A percentile compares a stretch with the other conserved stretches of the same genome.
Evolutionary conservation across 2,888 invertebrate genomes (phyloP).

Genomic region (Odiellus spinosus): DNA sequence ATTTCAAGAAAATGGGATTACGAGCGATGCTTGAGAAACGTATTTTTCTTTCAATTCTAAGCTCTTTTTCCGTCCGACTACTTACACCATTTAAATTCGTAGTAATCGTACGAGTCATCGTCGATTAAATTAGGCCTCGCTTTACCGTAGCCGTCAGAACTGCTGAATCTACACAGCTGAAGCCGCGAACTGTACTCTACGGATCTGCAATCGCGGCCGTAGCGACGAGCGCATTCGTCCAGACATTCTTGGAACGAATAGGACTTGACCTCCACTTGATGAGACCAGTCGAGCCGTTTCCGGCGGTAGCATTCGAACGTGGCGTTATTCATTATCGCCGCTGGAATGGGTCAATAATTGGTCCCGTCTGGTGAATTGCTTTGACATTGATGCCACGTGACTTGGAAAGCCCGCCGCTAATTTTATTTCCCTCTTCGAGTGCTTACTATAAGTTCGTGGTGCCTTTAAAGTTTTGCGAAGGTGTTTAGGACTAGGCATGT

Average conservation of each 20-base stretch:
- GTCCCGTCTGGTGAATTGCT: too few relatives aligned
- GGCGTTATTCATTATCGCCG: conserved; percentile 44
- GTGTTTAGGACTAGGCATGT: too few relatives aligned
- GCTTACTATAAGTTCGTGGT: too few relatives aligned
- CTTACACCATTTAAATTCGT: conserved; percentile 38
- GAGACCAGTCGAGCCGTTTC: conserved; percentile 69
- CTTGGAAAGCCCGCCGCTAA: too few relatives aligned
- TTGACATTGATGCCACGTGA: too few relatives aligned
- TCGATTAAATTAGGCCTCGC: conserved; percentile 57
- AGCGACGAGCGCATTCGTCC: conserved; percentile 69
- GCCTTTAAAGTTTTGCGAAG: too few relatives aligned
- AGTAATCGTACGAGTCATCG: conserved; percentile 82
- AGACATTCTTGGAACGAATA: conserved; percentile 74
- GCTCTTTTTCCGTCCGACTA: conserved; percentile 1
- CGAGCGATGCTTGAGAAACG: too few relatives aligned
- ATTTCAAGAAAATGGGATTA: too few relatives aligned
- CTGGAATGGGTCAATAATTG: conserved; percentile 31
- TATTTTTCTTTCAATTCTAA: too few relatives aligned
- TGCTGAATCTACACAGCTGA: conserved; percentile 19
- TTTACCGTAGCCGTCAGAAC: conserved; percentile 41
- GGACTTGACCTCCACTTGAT: conserved; percentile 75
- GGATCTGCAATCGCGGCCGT: conserved; percentile 17
- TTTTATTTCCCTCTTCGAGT: too few relatives aligned
- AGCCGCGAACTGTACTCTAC: conserved; percentile 19
- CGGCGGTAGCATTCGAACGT: conserved; percentile 76